Evolutionary conservation across 37 sponge, comb jelly and placozoan genomes (phyloP).

Genomic region (Axinella damicornis): DNA sequence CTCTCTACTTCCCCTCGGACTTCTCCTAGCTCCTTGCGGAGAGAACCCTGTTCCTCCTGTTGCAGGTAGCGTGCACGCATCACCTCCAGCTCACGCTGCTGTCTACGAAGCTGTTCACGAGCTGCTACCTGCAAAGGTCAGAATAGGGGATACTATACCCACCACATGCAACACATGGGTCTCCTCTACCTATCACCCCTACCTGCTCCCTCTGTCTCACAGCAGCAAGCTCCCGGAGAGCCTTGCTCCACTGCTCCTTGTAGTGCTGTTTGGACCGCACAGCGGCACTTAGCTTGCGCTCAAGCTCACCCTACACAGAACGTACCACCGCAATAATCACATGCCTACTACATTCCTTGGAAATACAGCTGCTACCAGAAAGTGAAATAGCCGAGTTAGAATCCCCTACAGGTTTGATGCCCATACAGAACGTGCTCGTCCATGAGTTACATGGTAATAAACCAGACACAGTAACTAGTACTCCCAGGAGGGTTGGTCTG

Average conservation of each 20-base stretch:
- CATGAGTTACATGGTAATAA: too few species aligned
- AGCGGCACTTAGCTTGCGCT: conserved; percentile 77
- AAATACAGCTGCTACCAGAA: too few species aligned
- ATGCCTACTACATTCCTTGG: not conserved
- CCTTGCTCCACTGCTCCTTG: conserved; percentile 94
- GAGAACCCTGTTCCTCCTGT: conserved; percentile 67
- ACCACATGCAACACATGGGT: too few species aligned
- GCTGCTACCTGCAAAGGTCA: conserved; percentile 16
- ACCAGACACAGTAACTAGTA: too few species aligned
- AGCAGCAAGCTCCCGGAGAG: conserved; percentile 83
- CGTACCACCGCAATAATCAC: not conserved
- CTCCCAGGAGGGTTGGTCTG: too few species aligned
- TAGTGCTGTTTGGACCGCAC: conserved; percentile 90
- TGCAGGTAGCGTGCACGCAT: conserved; percentile 64
- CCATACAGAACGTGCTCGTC: too few species aligned
- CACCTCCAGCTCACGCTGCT: conserved; percentile 79
- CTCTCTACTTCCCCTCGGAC: conserved; percentile 60
- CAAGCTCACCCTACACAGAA: conserved; percentile 74
- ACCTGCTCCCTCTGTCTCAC: conserved; percentile 79
- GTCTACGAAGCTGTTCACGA: conserved; percentile 52
- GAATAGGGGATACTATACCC: too few species aligned
- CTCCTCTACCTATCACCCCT: not conserved
- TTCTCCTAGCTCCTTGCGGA: conserved; percentile 55
- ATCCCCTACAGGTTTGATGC: not conserved
- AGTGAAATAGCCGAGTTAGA: too few species aligned